Evolutionary conservation across 1,140 invertebrate genomes (phyloP), one percentile per base, ranked within the genome.

Genomic region (Planococcus citri): DNA sequence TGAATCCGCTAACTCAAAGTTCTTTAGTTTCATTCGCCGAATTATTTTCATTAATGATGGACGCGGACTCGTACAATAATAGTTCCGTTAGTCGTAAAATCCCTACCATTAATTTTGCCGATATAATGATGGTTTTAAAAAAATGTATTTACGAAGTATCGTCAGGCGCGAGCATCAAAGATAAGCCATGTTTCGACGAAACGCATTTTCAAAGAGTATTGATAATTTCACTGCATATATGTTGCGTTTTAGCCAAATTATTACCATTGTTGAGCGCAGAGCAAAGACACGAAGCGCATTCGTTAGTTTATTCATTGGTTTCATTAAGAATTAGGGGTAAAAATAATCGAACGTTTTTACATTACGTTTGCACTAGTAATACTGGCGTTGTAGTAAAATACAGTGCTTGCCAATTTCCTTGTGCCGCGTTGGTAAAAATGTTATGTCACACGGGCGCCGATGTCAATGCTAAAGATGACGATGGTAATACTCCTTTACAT

Each of bases 1-100:
- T 97, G 9, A 94, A 91, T 79, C 90, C 92, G 3, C 92, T 95
- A 87, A 97, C 94, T 14, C 93, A 96, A 79, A 93, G 89, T 76
- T 92, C 89, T 71, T 83, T 97, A 24, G 87, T 94, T 75, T 94
- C 91, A 73, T 97, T 97, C 79, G 92, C 92, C 1, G 94, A 97
- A 80, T 82, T 97, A 0, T 98, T 97, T 80, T 91, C 89, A 69
- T 96, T 93, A 77, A 95, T 97, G 91, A 87, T 94, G 76, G 87
- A 85, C 12, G 90, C 86, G 78, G 84, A 60, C 22, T 61, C 68
- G 69, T 27, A 37, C 27, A 58, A 70, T n/a, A 58, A 20, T 27
- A 27, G 72, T 79, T 70, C 80, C 80, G 14, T 75, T 78, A 24
- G 77, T 83, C 9, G 76, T 77, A 70, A 25, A 27, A 71, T 27